phyloP scores from a whole-genome alignment of 2,113 vertebrate species.

The Pteronura brasiliensis region DNA sequence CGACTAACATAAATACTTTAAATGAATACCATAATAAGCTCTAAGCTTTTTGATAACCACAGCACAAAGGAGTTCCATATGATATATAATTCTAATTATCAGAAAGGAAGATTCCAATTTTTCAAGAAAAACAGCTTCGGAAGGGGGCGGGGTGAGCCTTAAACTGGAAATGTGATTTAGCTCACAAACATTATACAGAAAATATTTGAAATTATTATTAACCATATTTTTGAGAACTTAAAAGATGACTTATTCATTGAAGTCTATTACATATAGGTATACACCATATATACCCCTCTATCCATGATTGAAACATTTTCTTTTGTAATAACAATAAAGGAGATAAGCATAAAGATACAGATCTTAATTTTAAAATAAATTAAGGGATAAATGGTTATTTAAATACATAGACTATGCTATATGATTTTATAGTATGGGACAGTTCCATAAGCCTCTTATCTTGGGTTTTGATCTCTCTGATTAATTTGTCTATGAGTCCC shows the following conservation, averaged over 20 bases:
- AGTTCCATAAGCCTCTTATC: constrained; percentile 50
- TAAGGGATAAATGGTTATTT: neutral
- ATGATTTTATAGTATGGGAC: constrained; percentile 71
- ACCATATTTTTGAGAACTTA: neutral
- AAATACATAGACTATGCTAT: neutral
- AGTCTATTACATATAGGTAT: neutral
- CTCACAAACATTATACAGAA: neutral
- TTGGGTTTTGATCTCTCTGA: constrained; percentile 68
- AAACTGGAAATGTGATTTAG: neutral
- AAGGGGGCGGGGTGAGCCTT: neutral
- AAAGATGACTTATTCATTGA: neutral
- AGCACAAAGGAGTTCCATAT: neutral
- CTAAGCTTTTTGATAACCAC: neutral
- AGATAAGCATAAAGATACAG: neutral
- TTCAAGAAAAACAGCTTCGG: neutral
- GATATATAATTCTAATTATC: constrained; percentile 18
- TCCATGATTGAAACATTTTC: neutral
- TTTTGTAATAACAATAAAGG: neutral
- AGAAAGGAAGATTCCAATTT: neutral
- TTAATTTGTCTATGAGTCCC: constrained; percentile 73
- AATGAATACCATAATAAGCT: neutral
- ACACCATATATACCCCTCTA: neutral
- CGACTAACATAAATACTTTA: neutral
- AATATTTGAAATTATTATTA: neutral
- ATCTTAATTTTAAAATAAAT: constrained; percentile 16